Percentiles rank a stretch among this genome's conserved stretches.
Conservation (phyloP, 2,797 vertebrate species). For the Enteromius viviparus region DNA sequence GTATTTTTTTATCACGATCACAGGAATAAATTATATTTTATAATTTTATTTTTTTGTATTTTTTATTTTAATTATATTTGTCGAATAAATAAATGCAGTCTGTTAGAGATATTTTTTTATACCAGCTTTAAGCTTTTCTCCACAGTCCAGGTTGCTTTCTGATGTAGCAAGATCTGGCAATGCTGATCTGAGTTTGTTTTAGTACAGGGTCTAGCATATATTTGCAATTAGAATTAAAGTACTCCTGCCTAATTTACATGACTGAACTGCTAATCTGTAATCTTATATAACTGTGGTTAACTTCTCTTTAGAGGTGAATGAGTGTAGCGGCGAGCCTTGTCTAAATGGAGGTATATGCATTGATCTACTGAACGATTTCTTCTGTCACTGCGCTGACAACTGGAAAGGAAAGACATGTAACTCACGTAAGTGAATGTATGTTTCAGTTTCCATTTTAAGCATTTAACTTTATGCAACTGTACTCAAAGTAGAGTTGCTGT, state of each 20-base stretch:
- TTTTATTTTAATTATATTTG: background rate
- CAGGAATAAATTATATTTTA: background rate
- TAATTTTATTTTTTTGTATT: background rate
- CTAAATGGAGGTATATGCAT: slow-evolving; percentile 87
- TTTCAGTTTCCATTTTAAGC: background rate
- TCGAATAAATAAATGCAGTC: background rate
- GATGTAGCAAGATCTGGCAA: background rate
- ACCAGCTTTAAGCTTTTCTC: background rate
- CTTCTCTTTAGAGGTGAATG: slow-evolving; percentile 85
- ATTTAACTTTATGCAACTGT: background rate
- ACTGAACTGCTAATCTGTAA: background rate
- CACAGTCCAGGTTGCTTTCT: background rate
- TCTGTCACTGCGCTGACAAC: slow-evolving; percentile 87
- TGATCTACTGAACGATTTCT: slow-evolving; percentile 91
- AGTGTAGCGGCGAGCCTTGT: slow-evolving; percentile 89
- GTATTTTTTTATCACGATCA: background rate
- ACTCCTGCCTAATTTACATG: background rate
- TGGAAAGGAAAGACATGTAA: slow-evolving; percentile 98
- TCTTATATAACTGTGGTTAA: background rate
- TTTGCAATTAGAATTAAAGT: background rate
- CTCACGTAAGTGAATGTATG: slow-evolving; percentile 73
- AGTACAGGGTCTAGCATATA: background rate
- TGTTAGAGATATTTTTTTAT: background rate
- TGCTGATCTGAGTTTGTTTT: background rate
- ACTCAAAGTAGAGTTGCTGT: slow-evolving; percentile 23